Evolutionary conservation across 2,888 invertebrate genomes (phyloP), one percentile per base, ranked within the genome.

Genomic region (Neoascia interrupta): DNA sequence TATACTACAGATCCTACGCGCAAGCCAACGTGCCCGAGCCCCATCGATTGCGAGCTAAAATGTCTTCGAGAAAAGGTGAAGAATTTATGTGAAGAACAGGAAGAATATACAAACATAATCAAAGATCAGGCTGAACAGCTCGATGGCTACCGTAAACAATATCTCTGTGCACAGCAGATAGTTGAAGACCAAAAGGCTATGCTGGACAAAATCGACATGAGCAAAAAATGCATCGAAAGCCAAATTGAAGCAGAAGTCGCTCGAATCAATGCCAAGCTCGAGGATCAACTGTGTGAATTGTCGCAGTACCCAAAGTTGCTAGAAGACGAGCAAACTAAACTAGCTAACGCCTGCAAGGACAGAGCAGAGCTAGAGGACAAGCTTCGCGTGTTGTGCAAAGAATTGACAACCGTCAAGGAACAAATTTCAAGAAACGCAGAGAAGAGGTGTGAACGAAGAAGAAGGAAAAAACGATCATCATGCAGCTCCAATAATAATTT

Each of bases 181-280:
- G 87, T 88, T 4, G 88, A 88, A 74, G 86, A 88, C 43, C 87
- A 88, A 81, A 84, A 84, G 19, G 85, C 84, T 16, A 83, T 85
- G 3, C 81, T 88, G 1, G 85, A 87, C 15, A 88, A 87, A 61
- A 84, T 88, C 0, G 86, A 87, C 37, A 84, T 86, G 84, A 87
- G 86, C 60, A 88, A 88, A 58, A 86, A 86, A 66, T 85, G 86
- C 18, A 88, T 88, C 15, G 88, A 88, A 53, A 85, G 84, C 54
- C 88, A 88, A 82, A 86, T 88, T 26, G 88, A 88, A 60, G 83
- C 83, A 0, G 88, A 88, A 82, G 84, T 88, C 1, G 85, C 86
- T 56, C 85, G 86, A 41, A 88, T 88, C 21, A 88, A 88, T 11
- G 83, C 83, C n/a, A 88, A 87, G 51, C 88, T 88, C 45, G 87